Base-by-base conservation (phyloP, 2,113 vertebrate species). In the Ameiurus melas region DNA sequence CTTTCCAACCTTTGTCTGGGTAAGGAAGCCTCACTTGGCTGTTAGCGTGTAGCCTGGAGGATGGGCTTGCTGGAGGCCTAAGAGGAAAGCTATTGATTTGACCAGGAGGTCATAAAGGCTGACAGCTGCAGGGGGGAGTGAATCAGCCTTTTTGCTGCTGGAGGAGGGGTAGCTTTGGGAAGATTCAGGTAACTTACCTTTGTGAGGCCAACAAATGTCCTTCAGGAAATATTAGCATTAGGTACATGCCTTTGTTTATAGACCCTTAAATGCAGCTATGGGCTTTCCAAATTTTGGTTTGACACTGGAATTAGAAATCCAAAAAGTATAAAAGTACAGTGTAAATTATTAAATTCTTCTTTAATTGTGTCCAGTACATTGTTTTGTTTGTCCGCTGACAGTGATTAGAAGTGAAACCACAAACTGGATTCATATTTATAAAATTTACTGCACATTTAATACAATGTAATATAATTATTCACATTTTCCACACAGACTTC, bases 31-130 rank as follows among this genome's bases (percentile, higher is more conserved):
- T 80, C 27, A 78, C 66, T 78, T 90, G 47, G 78, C 58, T 85
- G 68, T 87, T 88, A 83, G 58, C 75, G 57, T 53, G 43, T 64
- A 87, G 83, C 58, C 47, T 85, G 86, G 86, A 87, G 82, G 81
- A 77, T 71, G 51, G 81, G 81, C 60, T 71, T 87, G 62, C 55
- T 80, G 64, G 81, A 88, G 91, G 87, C 90, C 86, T 80, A 39
- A 88, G 78, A 88, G 89, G 77, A 87, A 84, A 83, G 51, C 89
- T 91, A 89, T 91, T 91, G 91, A 90, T 91, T 90, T 89, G 85
- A 80, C 71, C 83, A 84, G 62, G 85, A 86, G 91, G 89, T 90
- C 89, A 89, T 62, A 57, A 75, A 89, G 87, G 86, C 81, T 87
- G 86, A 90, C 91, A 91, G 89, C 91, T 91, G 88, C 91, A 87